phyloP scores from a whole-genome alignment of 2,888 invertebrate genomes.

The Anthoptus insignis region DNA sequence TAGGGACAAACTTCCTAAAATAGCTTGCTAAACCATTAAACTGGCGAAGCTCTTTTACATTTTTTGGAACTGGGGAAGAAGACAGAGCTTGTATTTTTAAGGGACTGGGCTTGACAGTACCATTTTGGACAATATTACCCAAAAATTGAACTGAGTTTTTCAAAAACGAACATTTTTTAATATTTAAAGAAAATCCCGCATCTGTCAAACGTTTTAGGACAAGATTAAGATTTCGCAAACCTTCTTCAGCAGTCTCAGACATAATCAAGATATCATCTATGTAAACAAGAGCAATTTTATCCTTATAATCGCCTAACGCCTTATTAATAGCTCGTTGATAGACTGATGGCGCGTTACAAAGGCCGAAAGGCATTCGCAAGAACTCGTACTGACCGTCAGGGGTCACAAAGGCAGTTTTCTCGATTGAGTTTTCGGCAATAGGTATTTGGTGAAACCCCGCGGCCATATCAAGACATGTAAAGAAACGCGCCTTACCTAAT shows the following conservation, averaged over 20 bases:
- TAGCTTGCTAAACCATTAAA: constrained; percentile 41
- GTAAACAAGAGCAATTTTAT: constrained; percentile 41
- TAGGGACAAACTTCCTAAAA: constrained; percentile 40
- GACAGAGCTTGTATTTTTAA: constrained; percentile 47
- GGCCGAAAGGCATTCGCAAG: constrained; percentile 49
- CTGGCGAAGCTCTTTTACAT: constrained; percentile 30
- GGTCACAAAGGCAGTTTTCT: constrained; percentile 51
- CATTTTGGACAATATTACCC: constrained; percentile 43
- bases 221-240: constrained; percentile 41
- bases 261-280: constrained; percentile 47
- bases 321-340: constrained; percentile 46
- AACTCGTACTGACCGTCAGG: constrained; percentile 44
- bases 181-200: constrained; percentile 35
- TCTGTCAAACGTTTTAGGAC: constrained; percentile 37
- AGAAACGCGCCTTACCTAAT: constrained; percentile 12
- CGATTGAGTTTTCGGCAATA: constrained; percentile 43
- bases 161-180: constrained; percentile 48
- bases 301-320: constrained; percentile 39
- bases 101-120: constrained; percentile 47
- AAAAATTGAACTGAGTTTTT: constrained; percentile 46
- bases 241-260: constrained; percentile 31
- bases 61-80: constrained; percentile 41
- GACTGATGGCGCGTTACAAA: constrained; percentile 47
- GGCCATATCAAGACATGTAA: constrained; percentile 41
- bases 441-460: constrained; percentile 51